Percentiles rank a stretch among this genome's conserved stretches.
phyloP scores from a whole-genome alignment of 53 echinoderm and acorn worm genomes.

The Holothuria leucospilota region DNA sequence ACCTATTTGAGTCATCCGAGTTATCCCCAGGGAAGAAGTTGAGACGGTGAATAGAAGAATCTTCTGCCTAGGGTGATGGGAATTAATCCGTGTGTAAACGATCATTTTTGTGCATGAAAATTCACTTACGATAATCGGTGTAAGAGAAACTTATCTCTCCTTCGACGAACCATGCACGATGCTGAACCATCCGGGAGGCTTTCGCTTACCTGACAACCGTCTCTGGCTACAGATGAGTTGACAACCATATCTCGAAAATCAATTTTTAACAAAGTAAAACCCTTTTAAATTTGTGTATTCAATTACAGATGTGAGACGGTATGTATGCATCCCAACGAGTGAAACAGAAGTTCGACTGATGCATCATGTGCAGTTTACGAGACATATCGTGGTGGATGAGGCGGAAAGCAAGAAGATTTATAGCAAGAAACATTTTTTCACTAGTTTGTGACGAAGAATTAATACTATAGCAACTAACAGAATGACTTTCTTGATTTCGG shows the following conservation, averaged over 20 bases:
- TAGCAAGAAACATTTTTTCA: too few species aligned
- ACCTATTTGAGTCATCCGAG: constrained; percentile 39
- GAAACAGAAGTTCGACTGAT: too few species aligned
- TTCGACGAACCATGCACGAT: neutral
- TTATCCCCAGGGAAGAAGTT: constrained; percentile 36
- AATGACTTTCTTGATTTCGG: too few species aligned
- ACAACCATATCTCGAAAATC: constrained; percentile 35
- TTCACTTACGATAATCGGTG: constrained; percentile 26
- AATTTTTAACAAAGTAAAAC: constrained; percentile 36
- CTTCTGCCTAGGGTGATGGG: constrained; percentile 29
- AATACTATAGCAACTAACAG: too few species aligned
- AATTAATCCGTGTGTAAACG: constrained; percentile 44
- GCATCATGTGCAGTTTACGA: too few species aligned
- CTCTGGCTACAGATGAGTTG: constrained; percentile 20
- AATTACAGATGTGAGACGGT: constrained; percentile 23
- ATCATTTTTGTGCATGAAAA: constrained; percentile 40
- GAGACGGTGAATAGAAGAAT: constrained; percentile 36
- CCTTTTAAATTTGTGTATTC: constrained; percentile 18
- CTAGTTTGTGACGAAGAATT: too few species aligned
- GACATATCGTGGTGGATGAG: too few species aligned
- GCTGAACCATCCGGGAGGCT: constrained; percentile 34
- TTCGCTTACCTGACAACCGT: constrained; percentile 4
- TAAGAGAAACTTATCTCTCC: constrained; percentile 17
- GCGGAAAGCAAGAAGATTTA: too few species aligned
- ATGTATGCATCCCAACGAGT: constrained; percentile 1